Conservation (phyloP, 2,797 vertebrate genomes). For the Helicolenus hilgendorfi region DNA sequence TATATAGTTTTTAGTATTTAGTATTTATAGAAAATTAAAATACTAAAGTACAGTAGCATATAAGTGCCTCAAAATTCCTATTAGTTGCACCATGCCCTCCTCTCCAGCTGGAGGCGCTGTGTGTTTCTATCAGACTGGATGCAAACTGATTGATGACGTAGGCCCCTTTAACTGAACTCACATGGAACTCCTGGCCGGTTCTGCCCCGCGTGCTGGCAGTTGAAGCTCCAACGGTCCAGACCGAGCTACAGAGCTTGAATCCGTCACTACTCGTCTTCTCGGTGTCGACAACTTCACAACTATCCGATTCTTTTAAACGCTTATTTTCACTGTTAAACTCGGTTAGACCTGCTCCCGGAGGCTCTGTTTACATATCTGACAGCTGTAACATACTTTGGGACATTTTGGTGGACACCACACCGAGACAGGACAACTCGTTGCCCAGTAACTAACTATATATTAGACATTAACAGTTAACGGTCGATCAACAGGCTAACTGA, state of each 20-base stretch:
- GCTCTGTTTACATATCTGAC: conserved; percentile 37
- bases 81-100: conserved; percentile 49
- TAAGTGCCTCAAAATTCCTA: neutral
- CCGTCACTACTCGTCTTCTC: neutral
- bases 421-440: neutral
- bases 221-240: neutral
- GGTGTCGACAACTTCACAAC: neutral
- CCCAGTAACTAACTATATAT: neutral
- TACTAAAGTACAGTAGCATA: neutral
- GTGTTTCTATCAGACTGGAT: neutral
- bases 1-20: too few species aligned
- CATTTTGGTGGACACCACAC: too few species aligned
- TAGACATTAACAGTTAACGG: neutral
- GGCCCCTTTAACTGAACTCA: conserved; percentile 84
- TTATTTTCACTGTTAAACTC: neutral
- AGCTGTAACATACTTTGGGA: neutral
- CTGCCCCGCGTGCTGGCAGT: conserved; percentile 76
- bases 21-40: neutral
- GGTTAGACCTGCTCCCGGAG: neutral
- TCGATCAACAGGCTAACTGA: neutral
- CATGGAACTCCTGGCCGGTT: conserved; percentile 63
- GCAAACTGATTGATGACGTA: neutral
- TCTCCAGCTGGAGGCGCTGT: conserved; percentile 70
- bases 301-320: neutral
- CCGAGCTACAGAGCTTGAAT: neutral